Base-by-base conservation (phyloP, 1,140 invertebrate genomes). In the Pachypsylla venusta region DNA sequence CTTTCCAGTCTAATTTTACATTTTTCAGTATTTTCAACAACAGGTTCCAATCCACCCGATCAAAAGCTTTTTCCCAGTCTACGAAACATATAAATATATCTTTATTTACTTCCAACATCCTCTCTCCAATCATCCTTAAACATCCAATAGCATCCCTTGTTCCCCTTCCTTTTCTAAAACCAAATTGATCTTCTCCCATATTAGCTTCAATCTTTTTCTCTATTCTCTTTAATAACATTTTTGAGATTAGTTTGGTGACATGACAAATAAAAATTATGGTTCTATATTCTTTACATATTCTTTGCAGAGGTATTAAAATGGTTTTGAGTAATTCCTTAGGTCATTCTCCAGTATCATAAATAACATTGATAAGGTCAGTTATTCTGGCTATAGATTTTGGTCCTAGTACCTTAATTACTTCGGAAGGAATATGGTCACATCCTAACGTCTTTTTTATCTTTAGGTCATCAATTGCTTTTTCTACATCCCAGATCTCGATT, bases 201-300 rank as follows among this genome's bases (percentile, higher is more conserved):
- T 26, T 57, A 22, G 14, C 20, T 57, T 24, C 40, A 57, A 39
- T 27, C n/a, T 28, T 57, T 39, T 57, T 57, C 24, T 55, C 7
- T 57, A 40, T 57, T 57, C 30, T 57, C 30, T 57, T 57, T 40
- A 57, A 20, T 57, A 57, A 35, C 25, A 57, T 57, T 57, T 42
- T 57, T 42, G 56, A 40, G 24, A 42, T 42, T 35, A n/a, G 20
- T 40, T 28, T 57, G 56, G 25, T 57, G 25, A 24, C 20, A 57
- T 14, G 56, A 28, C 16, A 27, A 57, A 39, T 40, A 39, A 25
- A 39, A 24, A 25, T 19, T 39, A 57, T 22, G 28, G 54, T 26
- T 24, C 28, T 39, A 2, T 39, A 24, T 40, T 22, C 40, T 26
- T 39, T 57, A 30, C 30, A 40, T 42, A 35, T 57, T 24, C 12